Conservation (phyloP, 2,888 invertebrate genomes). For the Nomada hirtipes region DNA sequence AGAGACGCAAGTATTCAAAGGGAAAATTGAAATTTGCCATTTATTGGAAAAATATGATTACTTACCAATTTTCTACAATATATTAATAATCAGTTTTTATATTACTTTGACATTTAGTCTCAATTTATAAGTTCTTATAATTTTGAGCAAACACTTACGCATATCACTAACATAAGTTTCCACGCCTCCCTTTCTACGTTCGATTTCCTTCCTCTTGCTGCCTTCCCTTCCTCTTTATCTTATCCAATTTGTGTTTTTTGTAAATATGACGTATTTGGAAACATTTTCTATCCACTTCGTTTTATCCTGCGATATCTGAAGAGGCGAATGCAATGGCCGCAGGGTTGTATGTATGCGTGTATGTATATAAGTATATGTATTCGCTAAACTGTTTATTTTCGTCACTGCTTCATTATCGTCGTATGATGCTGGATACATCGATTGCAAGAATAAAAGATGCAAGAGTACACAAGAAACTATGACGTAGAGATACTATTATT, state of each 20-base stretch:
- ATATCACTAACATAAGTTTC: constrained; percentile 15
- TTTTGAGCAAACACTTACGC: neutral
- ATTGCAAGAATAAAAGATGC: constrained; percentile 16
- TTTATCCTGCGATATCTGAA: constrained; percentile 29
- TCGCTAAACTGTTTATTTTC: constrained; percentile 35
- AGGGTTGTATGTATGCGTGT: neutral
- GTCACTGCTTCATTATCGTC: constrained; percentile 28
- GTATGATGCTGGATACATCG: constrained; percentile 17
- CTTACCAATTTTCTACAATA: neutral
- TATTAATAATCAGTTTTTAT: neutral
- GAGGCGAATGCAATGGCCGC: neutral
- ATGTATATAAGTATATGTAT: neutral
- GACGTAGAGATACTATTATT: constrained; percentile 36
- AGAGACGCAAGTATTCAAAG: neutral
- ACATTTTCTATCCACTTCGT: constrained; percentile 2
- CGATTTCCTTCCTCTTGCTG: neutral
- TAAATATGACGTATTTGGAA: constrained; percentile 27
- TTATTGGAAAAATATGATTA: neutral
- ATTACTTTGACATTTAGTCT: no score
- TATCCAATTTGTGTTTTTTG: constrained; percentile 22
- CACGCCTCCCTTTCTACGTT: no score
- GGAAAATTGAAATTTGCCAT: neutral
- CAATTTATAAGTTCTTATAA: neutral
- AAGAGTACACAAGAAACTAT: neutral
- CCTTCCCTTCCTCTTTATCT: constrained; percentile 15